Evolutionary conservation across 2,113 vertebrate genomes (phyloP).

Genomic region (Lophura nycthemera): DNA sequence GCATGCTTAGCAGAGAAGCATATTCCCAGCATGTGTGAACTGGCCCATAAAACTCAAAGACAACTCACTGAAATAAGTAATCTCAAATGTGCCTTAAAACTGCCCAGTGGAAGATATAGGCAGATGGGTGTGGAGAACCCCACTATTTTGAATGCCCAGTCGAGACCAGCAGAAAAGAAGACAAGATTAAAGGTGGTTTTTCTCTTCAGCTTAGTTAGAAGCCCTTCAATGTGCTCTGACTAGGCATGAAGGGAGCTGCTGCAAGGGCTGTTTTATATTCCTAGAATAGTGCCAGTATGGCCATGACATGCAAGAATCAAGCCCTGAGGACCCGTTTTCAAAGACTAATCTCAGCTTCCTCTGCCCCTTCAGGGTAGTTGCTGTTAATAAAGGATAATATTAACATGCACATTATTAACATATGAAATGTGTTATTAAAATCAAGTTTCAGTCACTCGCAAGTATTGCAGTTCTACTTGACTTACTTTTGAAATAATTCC

Average conservation of each 20-base stretch:
- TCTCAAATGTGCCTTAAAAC: neutral
- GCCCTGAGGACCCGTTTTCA: neutral
- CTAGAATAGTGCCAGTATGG: neutral
- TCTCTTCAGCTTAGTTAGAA: neutral
- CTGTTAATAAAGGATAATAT: neutral
- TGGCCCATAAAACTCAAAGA: neutral
- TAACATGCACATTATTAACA: neutral
- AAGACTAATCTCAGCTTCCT: neutral
- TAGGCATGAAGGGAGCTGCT: neutral
- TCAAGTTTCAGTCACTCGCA: neutral
- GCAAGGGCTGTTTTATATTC: neutral
- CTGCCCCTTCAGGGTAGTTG: neutral
- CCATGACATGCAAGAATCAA: neutral
- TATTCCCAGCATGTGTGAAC: neutral
- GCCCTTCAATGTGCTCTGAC: neutral
- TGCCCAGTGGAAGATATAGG: neutral
- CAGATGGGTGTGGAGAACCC: neutral
- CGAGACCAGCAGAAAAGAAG: neutral
- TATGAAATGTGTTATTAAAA: neutral
- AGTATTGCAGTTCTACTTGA: neutral
- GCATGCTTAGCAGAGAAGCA: rapidly evolving
- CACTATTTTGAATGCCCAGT: neutral
- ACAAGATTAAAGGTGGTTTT: neutral
- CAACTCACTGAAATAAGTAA: neutral
- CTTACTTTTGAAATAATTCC: neutral